Percentiles rank a stretch among this genome's conserved stretches.
Conservation (phyloP, 92 coral and sea anemone genomes). For the Scolanthus callimorphus region DNA sequence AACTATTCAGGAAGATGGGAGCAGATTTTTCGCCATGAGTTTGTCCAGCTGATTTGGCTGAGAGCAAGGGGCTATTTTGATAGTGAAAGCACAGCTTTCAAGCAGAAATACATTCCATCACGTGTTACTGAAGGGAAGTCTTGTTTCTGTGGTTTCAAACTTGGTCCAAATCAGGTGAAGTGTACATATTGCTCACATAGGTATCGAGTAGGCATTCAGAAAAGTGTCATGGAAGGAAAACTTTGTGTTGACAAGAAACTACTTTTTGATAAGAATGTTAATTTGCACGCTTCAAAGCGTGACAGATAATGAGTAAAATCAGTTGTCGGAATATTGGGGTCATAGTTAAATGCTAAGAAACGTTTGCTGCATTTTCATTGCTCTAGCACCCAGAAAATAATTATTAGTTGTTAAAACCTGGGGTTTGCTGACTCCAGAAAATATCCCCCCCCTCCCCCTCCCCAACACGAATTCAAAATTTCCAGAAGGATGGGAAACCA, state of each 20-base stretch:
- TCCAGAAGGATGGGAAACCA: too few species aligned
- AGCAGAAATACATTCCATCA: constrained; percentile 67
- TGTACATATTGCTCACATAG: constrained; percentile 58
- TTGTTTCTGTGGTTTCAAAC: constrained; percentile 64
- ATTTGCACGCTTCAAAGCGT: too few species aligned
- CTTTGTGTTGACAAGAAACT: constrained; percentile 43
- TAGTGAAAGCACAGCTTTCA: constrained; percentile 40
- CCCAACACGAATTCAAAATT: too few species aligned
- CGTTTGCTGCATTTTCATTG: too few species aligned
- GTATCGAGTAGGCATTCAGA: constrained; percentile 42
- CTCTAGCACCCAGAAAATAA: too few species aligned
- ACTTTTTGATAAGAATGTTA: too few species aligned
- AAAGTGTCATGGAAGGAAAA: constrained; percentile 50
- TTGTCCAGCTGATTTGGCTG: constrained; percentile 39
- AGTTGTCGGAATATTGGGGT: too few species aligned
- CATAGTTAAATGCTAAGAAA: too few species aligned
- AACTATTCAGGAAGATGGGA: constrained; percentile 22
- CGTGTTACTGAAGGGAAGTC: constrained; percentile 58
- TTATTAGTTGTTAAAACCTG: too few species aligned
- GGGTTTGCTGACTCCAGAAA: too few species aligned
- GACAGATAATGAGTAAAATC: too few species aligned
- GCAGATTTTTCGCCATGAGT: constrained; percentile 44
- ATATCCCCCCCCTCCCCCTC: too few species aligned
- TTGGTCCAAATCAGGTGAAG: constrained; percentile 29
- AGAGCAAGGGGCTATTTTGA: constrained; percentile 38